Evolutionary conservation across 2,113 vertebrate genomes (phyloP).

Genomic region (Nesoenas mayeri): DNA sequence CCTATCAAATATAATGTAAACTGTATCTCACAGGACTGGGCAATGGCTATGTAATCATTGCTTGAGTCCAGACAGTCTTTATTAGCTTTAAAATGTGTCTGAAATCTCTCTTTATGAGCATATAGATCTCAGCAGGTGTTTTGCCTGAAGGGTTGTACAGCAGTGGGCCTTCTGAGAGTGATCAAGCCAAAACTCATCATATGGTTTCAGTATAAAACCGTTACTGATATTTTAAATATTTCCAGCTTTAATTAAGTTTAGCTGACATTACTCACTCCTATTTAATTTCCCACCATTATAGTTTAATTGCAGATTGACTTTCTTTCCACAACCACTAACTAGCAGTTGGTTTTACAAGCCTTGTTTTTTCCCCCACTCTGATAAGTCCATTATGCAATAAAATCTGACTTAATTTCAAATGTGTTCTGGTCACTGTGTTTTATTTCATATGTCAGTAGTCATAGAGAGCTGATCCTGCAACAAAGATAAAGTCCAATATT

Average conservation of each 20-base stretch:
- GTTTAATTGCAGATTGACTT: constrained; percentile 13
- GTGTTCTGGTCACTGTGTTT: not conserved
- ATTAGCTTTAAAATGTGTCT: not conserved
- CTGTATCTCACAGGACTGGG: not conserved
- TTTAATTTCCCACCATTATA: not conserved
- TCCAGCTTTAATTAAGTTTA: not conserved
- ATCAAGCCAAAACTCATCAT: not conserved
- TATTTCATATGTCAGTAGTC: not conserved
- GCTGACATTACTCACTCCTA: not conserved
- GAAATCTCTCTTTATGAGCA: not conserved
- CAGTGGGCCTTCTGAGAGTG: not conserved
- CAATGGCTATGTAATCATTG: not conserved
- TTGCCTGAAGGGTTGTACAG: not conserved
- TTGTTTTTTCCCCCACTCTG: not conserved
- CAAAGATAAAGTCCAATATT: not conserved
- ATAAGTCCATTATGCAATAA: not conserved
- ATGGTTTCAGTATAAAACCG: not conserved
- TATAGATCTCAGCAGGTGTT: constrained; percentile 8
- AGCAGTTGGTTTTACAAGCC: not conserved
- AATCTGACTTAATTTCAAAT: not conserved
- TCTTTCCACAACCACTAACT: constrained; percentile 4
- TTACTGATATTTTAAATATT: not conserved
- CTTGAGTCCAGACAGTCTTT: not conserved
- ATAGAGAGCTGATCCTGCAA: not conserved
- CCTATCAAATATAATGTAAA: not conserved